A percentile compares a stretch with the other conserved stretches of the same genome.
Conservation (phyloP, 2,888 invertebrate genomes). For the Oscheius sp. region DNA sequence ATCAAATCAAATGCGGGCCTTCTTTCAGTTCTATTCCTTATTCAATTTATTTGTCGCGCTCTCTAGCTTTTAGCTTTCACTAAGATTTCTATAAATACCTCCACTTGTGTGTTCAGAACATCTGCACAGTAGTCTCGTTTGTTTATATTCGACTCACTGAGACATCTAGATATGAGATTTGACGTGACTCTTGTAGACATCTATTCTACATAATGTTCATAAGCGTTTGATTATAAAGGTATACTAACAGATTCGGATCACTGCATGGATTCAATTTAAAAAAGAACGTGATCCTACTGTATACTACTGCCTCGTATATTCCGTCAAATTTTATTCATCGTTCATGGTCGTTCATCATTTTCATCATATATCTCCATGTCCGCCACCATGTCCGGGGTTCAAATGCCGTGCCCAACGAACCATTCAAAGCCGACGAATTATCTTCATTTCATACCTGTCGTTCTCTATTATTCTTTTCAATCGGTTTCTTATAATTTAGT, state of each 20-base stretch:
- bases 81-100: too few relatives aligned
- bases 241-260: too few relatives aligned
- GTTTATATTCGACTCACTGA: too few relatives aligned
- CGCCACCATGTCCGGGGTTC: constrained; percentile 6
- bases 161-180: too few relatives aligned
- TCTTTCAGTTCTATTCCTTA: constrained; percentile 22
- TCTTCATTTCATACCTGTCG: constrained; percentile 5
- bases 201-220: too few relatives aligned
- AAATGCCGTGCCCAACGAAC: constrained; percentile 24
- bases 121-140: too few relatives aligned
- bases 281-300: too few relatives aligned
- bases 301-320: too few relatives aligned
- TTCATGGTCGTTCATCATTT: not conserved
- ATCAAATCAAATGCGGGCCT: constrained; percentile 25
- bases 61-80: constrained; percentile 26
- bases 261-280: too few relatives aligned
- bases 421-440: not conserved
- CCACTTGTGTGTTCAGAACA: too few relatives aligned
- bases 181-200: too few relatives aligned
- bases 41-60: constrained; percentile 31
- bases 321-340: not conserved
- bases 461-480: constrained; percentile 20
- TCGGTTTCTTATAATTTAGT: not conserved
- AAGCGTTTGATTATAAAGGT: too few relatives aligned
- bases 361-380: not conserved